Base-by-base conservation (phyloP, 1,140 invertebrate genomes). In the Nautilus pompilius region DNA sequence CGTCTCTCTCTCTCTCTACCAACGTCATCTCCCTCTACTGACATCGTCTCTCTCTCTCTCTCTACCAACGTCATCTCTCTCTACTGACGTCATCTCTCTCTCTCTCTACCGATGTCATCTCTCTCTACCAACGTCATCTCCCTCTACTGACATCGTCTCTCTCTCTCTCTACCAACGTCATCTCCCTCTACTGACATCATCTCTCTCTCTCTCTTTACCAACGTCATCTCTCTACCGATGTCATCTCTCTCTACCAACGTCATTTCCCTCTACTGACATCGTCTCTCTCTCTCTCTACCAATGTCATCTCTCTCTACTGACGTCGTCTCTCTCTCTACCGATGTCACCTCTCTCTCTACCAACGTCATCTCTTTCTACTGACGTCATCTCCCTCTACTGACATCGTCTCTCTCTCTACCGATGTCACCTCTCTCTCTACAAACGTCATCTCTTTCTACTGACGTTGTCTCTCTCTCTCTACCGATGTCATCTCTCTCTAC, bases 1-100 rank as follows among this genome's bases (percentile, higher is more conserved):
- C n/a, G 8, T n/a, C n/a, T 10, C 36, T n/a, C n/a, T n/a, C 8
- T 41, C 36, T 41, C 36, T 41, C 53, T 63, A 62, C 73, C 74
- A 10, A 41, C 36, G 8, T 41, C 36, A 10, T 41, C 36, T 41
- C 8, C 36, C 36, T 41, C 36, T 10, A 10, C 36, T 41, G 8
- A 10, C 36, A 41, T n/a, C 36, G 8, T n/a, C 8, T 41, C 36
- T 41, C 36, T 41, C 36, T 41, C 36, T 41, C 36, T 41, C 8
- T n/a, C n/a, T 41, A 8, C 36, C 36, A 10, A 8, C n/a, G 8
- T 41, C 36, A 10, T n/a, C n/a, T n/a, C n/a, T n/a, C n/a, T 10
- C 36, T 41, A 10, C 36, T 41, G 8, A 10, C 36, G 8, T n/a
- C n/a, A 41, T n/a, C n/a, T 10, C 36, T n/a, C n/a, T n/a, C 51